Evolutionary conservation across 1,140 invertebrate genomes (phyloP), one percentile per base, ranked within the genome.

Genomic region (Heliothis subflexa): DNA sequence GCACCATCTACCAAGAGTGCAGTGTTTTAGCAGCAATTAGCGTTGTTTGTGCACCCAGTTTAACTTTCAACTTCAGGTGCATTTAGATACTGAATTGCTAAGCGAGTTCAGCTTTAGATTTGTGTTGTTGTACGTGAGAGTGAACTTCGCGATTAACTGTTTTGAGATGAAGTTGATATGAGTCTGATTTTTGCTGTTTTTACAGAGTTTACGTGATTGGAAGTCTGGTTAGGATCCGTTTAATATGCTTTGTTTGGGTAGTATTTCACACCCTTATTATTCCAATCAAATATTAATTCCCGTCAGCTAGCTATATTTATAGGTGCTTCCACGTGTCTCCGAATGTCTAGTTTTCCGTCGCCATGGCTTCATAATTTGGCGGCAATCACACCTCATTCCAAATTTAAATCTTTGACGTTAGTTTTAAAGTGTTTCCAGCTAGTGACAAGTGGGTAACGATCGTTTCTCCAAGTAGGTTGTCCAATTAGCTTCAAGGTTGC

Each of bases 401-500:
- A 59, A 59, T 59, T 59, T 25, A 59, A 28, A 4, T 28, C 21
- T 40, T 40, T 7, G 33, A 40, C 33, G 33, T 40, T 40, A 40
- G 33, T 40, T 40, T 40, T 40, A 40, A 40, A 40, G 33, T 40
- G 33, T 40, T 40, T 40, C 33, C 33, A 40, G 33, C 33, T 40
- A 40, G 33, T 40, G 33, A 40, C 33, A 40, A 40, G 33, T 40
- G 33, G 9, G 45, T 50, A 50, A 52, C 66, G 45, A 70, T 28
- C 47, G 66, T 47, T 40, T 66, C 40, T 47, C 47, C 7, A 16
- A 66, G 40, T 18, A 66, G 62, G 40, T 47, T 47, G 40, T 52
- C 47, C 21, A 70, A 70, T 70, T 52, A 70, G 66, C n/a, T 16
- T 14, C 45, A 70, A 52, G 66, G 66, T 47, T 50, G 47, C 14